These are phyloP conservation scores for Fulica atra DNA, from an alignment of 2,113 vertebrate species.

Conservation along the genomic window DNA sequence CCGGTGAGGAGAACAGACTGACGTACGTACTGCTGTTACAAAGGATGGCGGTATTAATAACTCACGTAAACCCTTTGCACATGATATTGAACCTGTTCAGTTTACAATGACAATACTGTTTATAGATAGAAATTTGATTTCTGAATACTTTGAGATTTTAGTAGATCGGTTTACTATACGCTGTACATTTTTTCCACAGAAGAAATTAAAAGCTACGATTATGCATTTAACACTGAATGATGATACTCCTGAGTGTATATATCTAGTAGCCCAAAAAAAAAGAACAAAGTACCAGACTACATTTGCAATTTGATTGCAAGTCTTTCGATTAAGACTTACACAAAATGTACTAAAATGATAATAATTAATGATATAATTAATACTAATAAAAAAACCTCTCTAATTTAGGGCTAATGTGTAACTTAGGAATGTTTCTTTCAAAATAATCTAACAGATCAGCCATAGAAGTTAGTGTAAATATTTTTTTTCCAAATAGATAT, in stretches of 20 bases:
- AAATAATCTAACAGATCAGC: conserved; percentile 78
- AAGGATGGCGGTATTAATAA: conserved; percentile 60
- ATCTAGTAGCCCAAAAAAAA: conserved; percentile 66
- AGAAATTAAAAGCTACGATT: conserved; percentile 60
- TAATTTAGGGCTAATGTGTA: conserved; percentile 75
- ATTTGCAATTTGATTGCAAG: conserved; percentile 57
- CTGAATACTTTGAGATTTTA: conserved; percentile 77
- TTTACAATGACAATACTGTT: conserved; percentile 80
- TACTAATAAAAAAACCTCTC: background rate
- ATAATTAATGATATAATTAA: conserved; percentile 19
- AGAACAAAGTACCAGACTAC: conserved; percentile 9
- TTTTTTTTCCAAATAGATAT: conserved; percentile 83
- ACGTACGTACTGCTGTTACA: conserved; percentile 40
- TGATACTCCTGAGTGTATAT: conserved; percentile 71
- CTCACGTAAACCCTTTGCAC: conserved; percentile 76
- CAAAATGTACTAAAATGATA: conserved; percentile 64
- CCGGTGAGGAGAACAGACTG: conserved; percentile 59
- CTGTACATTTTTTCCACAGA: conserved; percentile 72
- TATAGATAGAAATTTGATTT: conserved; percentile 76
- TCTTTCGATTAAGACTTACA: conserved; percentile 67
- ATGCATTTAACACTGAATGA: conserved; percentile 63
- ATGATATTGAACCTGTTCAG: conserved; percentile 76
- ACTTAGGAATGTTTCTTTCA: conserved; percentile 80
- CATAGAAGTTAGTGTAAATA: conserved; percentile 90
- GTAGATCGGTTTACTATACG: conserved; percentile 70